Conservation (phyloP, 2,113 vertebrate species). For the Tursiops truncatus region DNA sequence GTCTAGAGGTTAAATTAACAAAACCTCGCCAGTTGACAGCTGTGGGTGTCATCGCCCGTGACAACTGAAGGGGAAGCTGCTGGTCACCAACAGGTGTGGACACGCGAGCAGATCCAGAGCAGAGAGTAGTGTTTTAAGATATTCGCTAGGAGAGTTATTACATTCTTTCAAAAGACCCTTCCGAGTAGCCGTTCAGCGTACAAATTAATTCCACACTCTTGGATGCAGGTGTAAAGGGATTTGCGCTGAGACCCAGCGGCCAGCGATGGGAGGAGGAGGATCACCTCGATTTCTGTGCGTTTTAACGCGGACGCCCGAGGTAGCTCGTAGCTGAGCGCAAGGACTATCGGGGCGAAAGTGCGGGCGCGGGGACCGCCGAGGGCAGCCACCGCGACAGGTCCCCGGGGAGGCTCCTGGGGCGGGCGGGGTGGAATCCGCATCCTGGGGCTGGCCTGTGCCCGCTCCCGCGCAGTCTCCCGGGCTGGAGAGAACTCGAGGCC, state of each 20-base stretch:
- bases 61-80: not conserved
- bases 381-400: not conserved
- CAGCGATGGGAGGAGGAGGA: not conserved
- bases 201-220: not conserved
- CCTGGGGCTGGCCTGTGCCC: not conserved
- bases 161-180: not conserved
- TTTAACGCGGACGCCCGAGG: not conserved
- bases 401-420: not conserved
- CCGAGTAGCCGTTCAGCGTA: not conserved
- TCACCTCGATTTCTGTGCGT: rapidly evolving
- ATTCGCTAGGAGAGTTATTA: not conserved
- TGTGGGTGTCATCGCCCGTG: not conserved
- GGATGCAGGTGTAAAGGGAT: not conserved
- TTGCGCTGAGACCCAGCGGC: not conserved
- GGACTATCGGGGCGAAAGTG: rapidly evolving
- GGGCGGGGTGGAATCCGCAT: rapidly evolving
- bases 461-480: not conserved
- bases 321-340: too few species aligned
- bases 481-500: not conserved
- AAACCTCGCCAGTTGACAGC: not conserved
- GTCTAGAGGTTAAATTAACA: not conserved
- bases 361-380: rapidly evolving
- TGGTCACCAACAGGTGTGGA: not conserved
- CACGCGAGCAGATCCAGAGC: rapidly evolving
- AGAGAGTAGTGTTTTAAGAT: not conserved